Base-by-base conservation (phyloP, 2,888 invertebrate species). In the Heliconius erato region DNA sequence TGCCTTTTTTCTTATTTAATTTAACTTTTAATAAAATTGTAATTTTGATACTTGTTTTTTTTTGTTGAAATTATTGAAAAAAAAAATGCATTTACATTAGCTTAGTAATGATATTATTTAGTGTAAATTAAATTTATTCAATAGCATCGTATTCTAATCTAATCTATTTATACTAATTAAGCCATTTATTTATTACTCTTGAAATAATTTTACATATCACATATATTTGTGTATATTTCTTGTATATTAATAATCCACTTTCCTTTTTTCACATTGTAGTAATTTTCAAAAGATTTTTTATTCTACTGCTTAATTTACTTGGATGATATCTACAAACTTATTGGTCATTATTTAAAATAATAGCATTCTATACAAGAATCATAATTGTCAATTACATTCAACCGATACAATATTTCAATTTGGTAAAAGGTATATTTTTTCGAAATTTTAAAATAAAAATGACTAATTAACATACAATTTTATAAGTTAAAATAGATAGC, bases 31-130 rank as follows among this genome's bases (percentile, higher is more conserved):
- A 12, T 9, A 69, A 35, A 40, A 40, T 40, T 44, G 71, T 44
- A 35, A 74, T 59, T 59, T 35, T 23, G n/a, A 59, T 11, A 12
- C 14, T 54, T 49, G 49, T 49, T 54, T 54, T n/a, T 44, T 40
- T 44, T 59, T 23, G 32, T 76, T 14, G 11, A 35, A 63, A 63
- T 59, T 74, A 35, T 54, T 12, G 7, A 12, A 16, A 63, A 63
- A n/a, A n/a, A 11, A 40, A 40, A 28, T 76, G 76, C 76, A 76
- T 76, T 76, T 76, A 76, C 19, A n/a, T 23, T 63, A 40, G 35
- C 3, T 63, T 76, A 63, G 63, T 63, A 23, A 40, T 32, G 26
- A 40, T n/a, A 59, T 76, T 9, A n/a, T 26, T 76, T 26, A n/a
- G 40, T 76, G 35, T 76, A 63, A 35, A 76, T 63, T 63, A 2